Evolutionary conservation across 2,113 vertebrate species (phyloP).

Genomic region (Oceanodroma tethys): DNA sequence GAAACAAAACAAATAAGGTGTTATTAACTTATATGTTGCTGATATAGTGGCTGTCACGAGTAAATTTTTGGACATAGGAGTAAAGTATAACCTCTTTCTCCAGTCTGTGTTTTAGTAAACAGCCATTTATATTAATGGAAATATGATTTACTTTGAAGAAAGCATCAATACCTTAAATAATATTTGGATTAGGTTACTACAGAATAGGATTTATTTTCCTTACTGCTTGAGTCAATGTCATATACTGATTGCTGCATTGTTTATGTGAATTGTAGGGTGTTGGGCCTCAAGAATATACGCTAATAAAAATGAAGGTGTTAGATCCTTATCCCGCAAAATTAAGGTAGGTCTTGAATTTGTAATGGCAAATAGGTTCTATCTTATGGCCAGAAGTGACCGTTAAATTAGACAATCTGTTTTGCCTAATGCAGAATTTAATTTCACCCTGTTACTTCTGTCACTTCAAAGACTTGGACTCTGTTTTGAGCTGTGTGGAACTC

Average conservation of each 20-base stretch:
- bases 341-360: slow-evolving; percentile 75
- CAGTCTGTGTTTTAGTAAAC: not conserved
- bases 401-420: not conserved
- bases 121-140: not conserved
- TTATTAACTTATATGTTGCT: not conserved
- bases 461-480: not conserved
- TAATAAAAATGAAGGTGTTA: slow-evolving; percentile 94
- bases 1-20: not conserved
- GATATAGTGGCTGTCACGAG: not conserved
- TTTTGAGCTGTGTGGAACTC: not conserved
- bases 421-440: not conserved
- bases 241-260: not conserved
- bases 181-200: not conserved
- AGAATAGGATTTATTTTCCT: not conserved
- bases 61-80: not conserved
- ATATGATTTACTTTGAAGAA: not conserved
- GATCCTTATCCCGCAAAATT: slow-evolving; percentile 91
- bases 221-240: not conserved
- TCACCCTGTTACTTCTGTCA: not conserved
- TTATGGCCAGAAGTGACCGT: not conserved
- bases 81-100: not conserved
- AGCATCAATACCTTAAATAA: not conserved
- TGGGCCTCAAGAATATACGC: slow-evolving; percentile 94
- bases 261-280: slow-evolving; percentile 81
- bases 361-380: not conserved